These are phyloP conservation scores for Drosophila basisetae DNA, from an alignment of 2,888 invertebrate genomes.

Conservation along the genomic window DNA sequence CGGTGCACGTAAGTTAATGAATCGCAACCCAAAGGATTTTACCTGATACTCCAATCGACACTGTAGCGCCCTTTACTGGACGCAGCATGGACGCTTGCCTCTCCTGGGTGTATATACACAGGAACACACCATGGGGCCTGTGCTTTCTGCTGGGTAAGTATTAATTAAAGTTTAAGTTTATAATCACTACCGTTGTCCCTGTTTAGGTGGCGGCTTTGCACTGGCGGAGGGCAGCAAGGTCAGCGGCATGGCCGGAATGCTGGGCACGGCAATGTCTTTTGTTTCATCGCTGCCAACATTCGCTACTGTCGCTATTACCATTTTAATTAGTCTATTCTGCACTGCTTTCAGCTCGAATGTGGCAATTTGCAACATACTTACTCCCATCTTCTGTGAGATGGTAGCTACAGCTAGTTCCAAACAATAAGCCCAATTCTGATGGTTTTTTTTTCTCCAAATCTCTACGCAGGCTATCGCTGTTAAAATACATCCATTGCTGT, in stretches of 20 bases:
- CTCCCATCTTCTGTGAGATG: slow-evolving; percentile 92
- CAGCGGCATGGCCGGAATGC: slow-evolving; percentile 90
- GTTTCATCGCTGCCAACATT: slow-evolving; percentile 87
- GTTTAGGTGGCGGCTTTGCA: slow-evolving; percentile 93
- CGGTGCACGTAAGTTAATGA: slow-evolving; percentile 51
- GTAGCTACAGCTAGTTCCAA: slow-evolving; percentile 70
- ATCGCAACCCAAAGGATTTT: background rate
- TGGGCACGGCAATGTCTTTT: slow-evolving; percentile 89
- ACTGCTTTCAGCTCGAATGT: slow-evolving; percentile 93
- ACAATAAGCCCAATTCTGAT: background rate
- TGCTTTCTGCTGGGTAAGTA: slow-evolving; percentile 90
- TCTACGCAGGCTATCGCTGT: slow-evolving; percentile 88
- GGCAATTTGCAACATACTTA: slow-evolving; percentile 93
- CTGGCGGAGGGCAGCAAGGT: slow-evolving; percentile 93
- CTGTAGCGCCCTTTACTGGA: slow-evolving; percentile 59
- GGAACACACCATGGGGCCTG: slow-evolving; percentile 94
- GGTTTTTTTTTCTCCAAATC: background rate
- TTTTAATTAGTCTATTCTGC: slow-evolving; percentile 89
- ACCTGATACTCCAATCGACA: background rate
- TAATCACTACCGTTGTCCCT: background rate
- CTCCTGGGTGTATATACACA: slow-evolving; percentile 92
- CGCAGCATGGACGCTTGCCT: slow-evolving; percentile 88
- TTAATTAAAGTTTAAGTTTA: background rate
- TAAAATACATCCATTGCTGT: slow-evolving; percentile 91
- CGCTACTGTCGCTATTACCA: slow-evolving; percentile 89